Percentiles rank a stretch among this genome's conserved stretches.
These are phyloP conservation scores for Catocala nupta DNA, from an alignment of 2,888 invertebrate species.

Conservation along the genomic window DNA sequence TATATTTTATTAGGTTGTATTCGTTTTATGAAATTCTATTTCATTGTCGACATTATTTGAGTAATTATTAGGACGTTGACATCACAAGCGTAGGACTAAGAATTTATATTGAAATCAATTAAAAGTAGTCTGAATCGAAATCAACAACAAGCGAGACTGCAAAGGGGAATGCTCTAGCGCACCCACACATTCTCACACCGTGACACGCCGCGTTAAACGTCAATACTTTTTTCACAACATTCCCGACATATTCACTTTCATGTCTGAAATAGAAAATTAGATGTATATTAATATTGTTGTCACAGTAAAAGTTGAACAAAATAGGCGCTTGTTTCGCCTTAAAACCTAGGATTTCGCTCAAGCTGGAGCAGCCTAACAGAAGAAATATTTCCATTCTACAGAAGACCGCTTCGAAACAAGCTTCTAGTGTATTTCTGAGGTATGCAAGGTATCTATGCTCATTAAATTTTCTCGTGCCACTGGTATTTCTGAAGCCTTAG, in stretches of 20 bases:
- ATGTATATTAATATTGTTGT: conserved; percentile 15
- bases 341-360: too few relatives aligned
- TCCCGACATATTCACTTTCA: conserved; percentile 29
- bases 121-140: conserved; percentile 9
- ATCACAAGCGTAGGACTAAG: background rate
- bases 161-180: conserved; percentile 49
- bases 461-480: too few relatives aligned
- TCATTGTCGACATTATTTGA: too few relatives aligned
- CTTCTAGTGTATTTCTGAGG: too few relatives aligned
- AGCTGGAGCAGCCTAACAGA: too few relatives aligned
- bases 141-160: conserved; percentile 26
- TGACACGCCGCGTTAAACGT: conserved; percentile 41
- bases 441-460: too few relatives aligned
- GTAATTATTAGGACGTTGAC: background rate
- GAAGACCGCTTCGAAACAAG: too few relatives aligned
- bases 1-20: too few relatives aligned
- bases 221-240: conserved; percentile 49
- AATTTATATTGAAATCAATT: conserved; percentile 2
- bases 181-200: conserved; percentile 39
- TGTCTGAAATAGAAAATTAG: conserved; percentile 32
- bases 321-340: too few relatives aligned
- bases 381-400: too few relatives aligned
- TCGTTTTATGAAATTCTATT: too few relatives aligned
- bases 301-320: background rate
- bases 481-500: too few relatives aligned